phyloP scores from a whole-genome alignment of 2,888 invertebrate species.

The Abscondita cerata region DNA sequence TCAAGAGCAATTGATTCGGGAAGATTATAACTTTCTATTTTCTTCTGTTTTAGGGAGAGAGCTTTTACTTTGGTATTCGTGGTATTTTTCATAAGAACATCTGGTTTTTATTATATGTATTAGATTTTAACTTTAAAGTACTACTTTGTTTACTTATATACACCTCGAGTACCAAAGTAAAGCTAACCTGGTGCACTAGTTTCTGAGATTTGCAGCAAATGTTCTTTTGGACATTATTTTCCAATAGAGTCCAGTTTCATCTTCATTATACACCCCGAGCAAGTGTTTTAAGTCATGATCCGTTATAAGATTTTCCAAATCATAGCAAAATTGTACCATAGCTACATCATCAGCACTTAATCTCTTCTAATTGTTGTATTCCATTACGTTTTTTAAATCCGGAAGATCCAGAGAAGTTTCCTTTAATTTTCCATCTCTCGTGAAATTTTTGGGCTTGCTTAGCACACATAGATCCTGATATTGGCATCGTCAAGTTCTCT shows the following conservation, averaged over 20 bases:
- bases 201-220: not conserved
- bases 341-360: too few relatives aligned
- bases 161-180: not conserved
- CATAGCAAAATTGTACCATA: not conserved
- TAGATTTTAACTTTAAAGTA: too few relatives aligned
- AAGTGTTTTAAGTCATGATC: not conserved
- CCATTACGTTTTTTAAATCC: not conserved
- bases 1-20: too few relatives aligned
- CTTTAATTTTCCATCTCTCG: not conserved
- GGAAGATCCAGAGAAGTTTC: not conserved
- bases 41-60: too few relatives aligned
- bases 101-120: too few relatives aligned
- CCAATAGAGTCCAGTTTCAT: not conserved
- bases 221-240: not conserved
- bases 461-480: not conserved
- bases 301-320: too few relatives aligned
- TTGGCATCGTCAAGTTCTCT: not conserved
- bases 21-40: too few relatives aligned
- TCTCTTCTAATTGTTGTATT: not conserved
- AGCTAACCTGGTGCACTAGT: not conserved
- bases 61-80: too few relatives aligned
- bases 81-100: too few relatives aligned
- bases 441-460: not conserved
- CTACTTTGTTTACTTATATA: too few relatives aligned
- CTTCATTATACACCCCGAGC: not conserved